Evolutionary conservation across 2,113 vertebrate species (phyloP).

Genomic region (Mobula birostris): DNA sequence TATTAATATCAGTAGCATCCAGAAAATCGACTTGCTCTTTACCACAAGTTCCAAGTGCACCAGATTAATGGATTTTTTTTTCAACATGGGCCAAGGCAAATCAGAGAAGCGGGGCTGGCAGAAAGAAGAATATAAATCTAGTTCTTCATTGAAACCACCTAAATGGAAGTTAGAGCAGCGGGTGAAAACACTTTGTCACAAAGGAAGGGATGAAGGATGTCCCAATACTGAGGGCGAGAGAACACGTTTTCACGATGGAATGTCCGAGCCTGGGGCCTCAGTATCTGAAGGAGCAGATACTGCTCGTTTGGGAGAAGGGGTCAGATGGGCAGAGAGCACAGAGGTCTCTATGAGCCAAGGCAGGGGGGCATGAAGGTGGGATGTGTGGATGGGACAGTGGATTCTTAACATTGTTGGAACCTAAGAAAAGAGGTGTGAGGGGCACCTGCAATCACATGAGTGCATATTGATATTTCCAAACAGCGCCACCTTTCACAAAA

Average conservation of each 20-base stretch:
- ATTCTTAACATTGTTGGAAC: no score
- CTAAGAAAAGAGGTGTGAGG: not conserved
- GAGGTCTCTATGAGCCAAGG: no score
- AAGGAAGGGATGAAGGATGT: not conserved
- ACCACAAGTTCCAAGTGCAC: no score
- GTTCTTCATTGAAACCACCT: not conserved
- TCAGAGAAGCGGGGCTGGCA: not conserved
- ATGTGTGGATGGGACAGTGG: not conserved
- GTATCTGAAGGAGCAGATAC: not conserved
- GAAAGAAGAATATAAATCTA: not conserved
- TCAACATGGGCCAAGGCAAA: not conserved
- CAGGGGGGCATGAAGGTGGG: no score
- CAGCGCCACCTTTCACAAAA: not conserved
- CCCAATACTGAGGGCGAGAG: not conserved
- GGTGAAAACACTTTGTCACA: not conserved
- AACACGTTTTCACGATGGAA: not conserved
- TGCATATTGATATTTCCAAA: not conserved
- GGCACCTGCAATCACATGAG: not conserved
- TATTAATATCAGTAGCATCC: no score
- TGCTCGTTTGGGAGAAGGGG: no score
- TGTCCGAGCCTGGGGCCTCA: not conserved
- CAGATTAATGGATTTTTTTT: no score
- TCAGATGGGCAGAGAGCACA: no score
- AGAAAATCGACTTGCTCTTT: no score
- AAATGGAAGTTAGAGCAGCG: not conserved